Percentiles rank a stretch among this genome's conserved stretches.
phyloP scores from a whole-genome alignment of 2,888 invertebrate species.

The Lumbricus terrestris region DNA sequence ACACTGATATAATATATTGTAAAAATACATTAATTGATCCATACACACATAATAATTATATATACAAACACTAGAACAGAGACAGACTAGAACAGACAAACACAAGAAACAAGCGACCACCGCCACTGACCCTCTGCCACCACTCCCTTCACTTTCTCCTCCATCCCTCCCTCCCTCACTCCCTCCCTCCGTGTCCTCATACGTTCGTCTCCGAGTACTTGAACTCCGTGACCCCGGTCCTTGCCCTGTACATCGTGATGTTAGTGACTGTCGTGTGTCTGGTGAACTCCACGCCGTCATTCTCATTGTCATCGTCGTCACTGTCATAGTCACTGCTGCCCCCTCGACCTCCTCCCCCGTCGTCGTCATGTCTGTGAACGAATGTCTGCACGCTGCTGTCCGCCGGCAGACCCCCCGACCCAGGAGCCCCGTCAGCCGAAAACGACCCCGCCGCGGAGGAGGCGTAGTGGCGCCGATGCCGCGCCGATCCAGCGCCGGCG shows the following conservation, averaged over 20 bases:
- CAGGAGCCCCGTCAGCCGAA: neutral
- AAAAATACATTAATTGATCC: neutral
- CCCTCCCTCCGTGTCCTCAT: neutral
- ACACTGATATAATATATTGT: neutral
- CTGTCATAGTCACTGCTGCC: conserved; percentile 27
- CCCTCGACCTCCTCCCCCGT: no score
- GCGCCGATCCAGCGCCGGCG: conserved; percentile 25
- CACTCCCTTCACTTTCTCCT: no score
- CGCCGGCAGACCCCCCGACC: neutral
- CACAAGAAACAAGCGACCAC: neutral
- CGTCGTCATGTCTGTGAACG: conserved; percentile 26
- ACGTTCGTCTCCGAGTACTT: conserved; percentile 32
- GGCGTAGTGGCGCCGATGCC: conserved; percentile 32
- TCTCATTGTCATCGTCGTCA: conserved; percentile 18
- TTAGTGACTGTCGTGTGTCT: neutral
- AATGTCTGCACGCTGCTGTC: conserved; percentile 23
- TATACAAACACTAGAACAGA: no score
- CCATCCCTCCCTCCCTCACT: neutral
- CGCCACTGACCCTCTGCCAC: no score
- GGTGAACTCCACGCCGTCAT: conserved; percentile 23
- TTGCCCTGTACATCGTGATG: neutral
- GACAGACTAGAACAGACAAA: neutral
- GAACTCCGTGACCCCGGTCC: conserved; percentile 23
- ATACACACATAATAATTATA: neutral
- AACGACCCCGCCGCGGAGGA: conserved; percentile 22